A percentile compares a stretch with the other conserved stretches of the same genome.
phyloP scores from a whole-genome alignment of 2,113 vertebrate genomes.

The Irena cyanogastra region DNA sequence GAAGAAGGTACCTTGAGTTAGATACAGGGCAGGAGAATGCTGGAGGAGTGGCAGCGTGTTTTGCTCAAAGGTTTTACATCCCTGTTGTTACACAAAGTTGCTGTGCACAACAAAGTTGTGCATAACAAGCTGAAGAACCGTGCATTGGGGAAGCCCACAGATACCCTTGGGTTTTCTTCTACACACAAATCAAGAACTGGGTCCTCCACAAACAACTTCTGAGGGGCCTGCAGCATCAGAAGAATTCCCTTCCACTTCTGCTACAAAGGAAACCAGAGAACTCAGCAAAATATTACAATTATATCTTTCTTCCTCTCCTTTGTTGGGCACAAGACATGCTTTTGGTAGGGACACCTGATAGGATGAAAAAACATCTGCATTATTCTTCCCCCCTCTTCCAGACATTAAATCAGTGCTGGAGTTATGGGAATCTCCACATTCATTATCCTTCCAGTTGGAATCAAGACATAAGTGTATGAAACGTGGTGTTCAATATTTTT shows the following conservation, averaged over 20 bases:
- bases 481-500: neutral
- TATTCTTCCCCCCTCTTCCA: neutral
- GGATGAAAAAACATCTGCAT: fast-evolving
- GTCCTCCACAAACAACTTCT: neutral
- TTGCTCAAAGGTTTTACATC: neutral
- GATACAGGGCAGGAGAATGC: neutral
- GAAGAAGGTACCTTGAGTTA: neutral
- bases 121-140: neutral
- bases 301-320: neutral
- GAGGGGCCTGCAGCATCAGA: neutral
- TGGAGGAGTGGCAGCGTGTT: neutral
- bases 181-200: neutral
- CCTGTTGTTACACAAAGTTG: neutral
- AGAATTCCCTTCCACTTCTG: neutral
- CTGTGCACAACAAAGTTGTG: neutral
- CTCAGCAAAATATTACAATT: neutral
- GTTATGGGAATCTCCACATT: neutral
- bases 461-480: neutral
- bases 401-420: neutral
- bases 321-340: neutral
- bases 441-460: neutral
- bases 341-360: neutral
- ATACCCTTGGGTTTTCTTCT: neutral
- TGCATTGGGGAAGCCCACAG: neutral
- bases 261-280: neutral